These are phyloP conservation scores for Ramphastos sulfuratus DNA, from an alignment of 2,113 vertebrate species.

Conservation along the genomic window DNA sequence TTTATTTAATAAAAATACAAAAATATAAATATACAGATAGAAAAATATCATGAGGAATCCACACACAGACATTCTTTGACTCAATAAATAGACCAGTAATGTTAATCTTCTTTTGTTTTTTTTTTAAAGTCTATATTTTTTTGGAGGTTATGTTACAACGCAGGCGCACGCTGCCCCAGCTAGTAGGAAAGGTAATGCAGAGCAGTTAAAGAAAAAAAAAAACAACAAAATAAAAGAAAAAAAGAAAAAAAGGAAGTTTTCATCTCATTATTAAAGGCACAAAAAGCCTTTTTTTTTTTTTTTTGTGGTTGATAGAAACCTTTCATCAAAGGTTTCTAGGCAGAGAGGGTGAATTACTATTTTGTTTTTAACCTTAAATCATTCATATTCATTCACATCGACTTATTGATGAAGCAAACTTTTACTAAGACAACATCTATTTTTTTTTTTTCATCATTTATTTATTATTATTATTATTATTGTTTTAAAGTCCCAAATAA, in stretches of 20 bases:
- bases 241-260: neutral
- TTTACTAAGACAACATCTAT: constrained; percentile 78
- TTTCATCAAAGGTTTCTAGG: constrained; percentile 62
- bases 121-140: constrained; percentile 48
- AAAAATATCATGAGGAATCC: constrained; percentile 80
- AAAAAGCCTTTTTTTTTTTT: constrained; percentile 77
- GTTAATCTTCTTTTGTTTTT: constrained; percentile 59
- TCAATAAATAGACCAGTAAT: constrained; percentile 79
- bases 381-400: constrained; percentile 67
- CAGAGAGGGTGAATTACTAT: constrained; percentile 53
- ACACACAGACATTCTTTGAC: constrained; percentile 77
- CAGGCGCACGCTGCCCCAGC: constrained; percentile 39
- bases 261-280: constrained; percentile 70
- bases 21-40: constrained; percentile 86
- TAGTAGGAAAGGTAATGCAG: constrained; percentile 69
- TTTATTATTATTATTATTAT: too few relatives aligned
- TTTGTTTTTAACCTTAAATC: neutral
- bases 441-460: neutral
- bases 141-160: constrained; percentile 65
- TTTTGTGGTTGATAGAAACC: constrained; percentile 38
- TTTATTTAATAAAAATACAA: constrained; percentile 87
- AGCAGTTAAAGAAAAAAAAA: constrained; percentile 10
- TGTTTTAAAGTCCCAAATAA: constrained; percentile 35
- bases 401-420: constrained; percentile 73
- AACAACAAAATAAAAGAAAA: too few relatives aligned